Conservation (phyloP, 2,113 vertebrate genomes). For the Dasyprocta punctata region DNA sequence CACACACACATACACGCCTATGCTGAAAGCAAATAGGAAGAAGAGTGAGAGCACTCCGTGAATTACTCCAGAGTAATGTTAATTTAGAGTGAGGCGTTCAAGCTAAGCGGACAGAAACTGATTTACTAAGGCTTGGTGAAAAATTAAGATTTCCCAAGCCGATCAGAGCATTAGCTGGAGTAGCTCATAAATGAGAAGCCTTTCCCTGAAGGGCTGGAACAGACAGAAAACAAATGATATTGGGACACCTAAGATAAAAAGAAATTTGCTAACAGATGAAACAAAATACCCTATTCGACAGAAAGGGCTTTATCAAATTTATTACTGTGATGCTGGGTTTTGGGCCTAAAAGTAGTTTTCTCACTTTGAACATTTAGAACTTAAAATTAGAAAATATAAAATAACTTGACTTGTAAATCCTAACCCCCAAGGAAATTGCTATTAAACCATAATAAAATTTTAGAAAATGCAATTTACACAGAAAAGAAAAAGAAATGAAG, state of each 20-base stretch:
- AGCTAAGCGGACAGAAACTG: conserved; percentile 55
- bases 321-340: conserved; percentile 17
- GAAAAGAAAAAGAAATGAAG: conserved; percentile 56
- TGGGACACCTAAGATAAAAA: conserved; percentile 62
- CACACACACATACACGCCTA: background rate
- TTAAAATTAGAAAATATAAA: conserved; percentile 75
- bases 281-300: conserved; percentile 55
- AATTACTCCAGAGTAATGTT: background rate
- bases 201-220: conserved; percentile 33
- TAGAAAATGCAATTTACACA: conserved; percentile 57
- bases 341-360: conserved; percentile 26
- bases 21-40: background rate
- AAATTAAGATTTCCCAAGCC: conserved; percentile 65
- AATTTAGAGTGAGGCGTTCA: background rate
- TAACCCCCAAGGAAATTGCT: conserved; percentile 57
- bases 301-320: conserved; percentile 55
- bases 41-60: background rate
- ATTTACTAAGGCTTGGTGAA: conserved; percentile 41
- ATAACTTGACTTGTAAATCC: conserved; percentile 33
- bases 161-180: conserved; percentile 60
- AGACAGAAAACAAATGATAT: conserved; percentile 73
- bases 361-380: conserved; percentile 38
- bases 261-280: conserved; percentile 69
- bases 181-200: conserved; percentile 51
- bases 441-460: conserved; percentile 63